phyloP scores from a whole-genome alignment of 2,797 vertebrate species.

The Dermochelys coriacea region DNA sequence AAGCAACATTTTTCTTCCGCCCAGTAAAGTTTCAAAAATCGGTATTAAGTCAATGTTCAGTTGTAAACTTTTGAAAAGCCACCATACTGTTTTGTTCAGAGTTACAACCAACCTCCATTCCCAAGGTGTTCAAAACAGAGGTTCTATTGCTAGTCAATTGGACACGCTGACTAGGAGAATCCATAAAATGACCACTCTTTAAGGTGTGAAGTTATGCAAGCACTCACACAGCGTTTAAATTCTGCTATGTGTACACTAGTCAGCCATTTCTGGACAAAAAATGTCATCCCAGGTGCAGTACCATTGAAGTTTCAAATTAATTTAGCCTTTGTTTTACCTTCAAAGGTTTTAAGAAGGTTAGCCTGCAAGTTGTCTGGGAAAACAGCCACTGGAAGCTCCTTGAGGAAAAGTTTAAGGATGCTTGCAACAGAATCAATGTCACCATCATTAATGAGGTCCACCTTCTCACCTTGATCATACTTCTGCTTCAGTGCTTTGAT shows the following conservation, averaged over 20 bases:
- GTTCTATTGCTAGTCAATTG: neutral
- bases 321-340: conserved; percentile 69
- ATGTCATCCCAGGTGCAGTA: neutral
- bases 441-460: conserved; percentile 80
- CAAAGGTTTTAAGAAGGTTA: conserved; percentile 75
- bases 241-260: neutral
- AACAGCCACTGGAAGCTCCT: conserved; percentile 85
- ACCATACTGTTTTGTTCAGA: too few relatives aligned
- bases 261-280: neutral
- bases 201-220: neutral
- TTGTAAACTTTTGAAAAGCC: too few relatives aligned
- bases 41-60: too few relatives aligned
- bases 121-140: too few relatives aligned
- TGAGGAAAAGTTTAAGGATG: conserved; percentile 88
- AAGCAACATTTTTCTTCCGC: too few relatives aligned
- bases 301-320: neutral
- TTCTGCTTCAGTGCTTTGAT: conserved; percentile 81
- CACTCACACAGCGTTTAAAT: neutral
- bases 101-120: too few relatives aligned
- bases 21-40: too few relatives aligned
- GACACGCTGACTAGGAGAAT: neutral
- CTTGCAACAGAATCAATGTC: conserved; percentile 85
- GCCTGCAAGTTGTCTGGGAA: conserved; percentile 81
- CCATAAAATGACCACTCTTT: neutral
- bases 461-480: conserved; percentile 82